A percentile compares a stretch with the other conserved stretches of the same genome.
Evolutionary conservation across 2,888 invertebrate species (phyloP).

Genomic region (Calliphora vomitoria): DNA sequence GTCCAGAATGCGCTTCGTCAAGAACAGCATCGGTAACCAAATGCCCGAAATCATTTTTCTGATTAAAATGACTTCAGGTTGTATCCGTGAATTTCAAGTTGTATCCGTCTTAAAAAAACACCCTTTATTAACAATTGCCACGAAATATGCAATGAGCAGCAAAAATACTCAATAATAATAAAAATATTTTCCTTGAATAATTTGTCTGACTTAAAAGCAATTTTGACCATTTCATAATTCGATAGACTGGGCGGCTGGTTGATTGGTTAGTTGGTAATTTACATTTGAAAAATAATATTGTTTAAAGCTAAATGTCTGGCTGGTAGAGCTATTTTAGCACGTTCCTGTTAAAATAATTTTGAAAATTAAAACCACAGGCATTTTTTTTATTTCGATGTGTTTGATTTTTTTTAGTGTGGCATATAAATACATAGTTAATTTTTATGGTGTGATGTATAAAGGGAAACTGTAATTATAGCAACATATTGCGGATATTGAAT

Average conservation of each 20-base stretch:
- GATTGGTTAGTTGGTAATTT: neutral
- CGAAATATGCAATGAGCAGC: constrained; percentile 31
- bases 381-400: constrained; percentile 11
- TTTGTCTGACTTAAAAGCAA: constrained; percentile 36
- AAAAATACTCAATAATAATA: constrained; percentile 33
- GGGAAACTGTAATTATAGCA: constrained; percentile 30
- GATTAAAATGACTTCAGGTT: too few relatives aligned
- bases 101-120: too few relatives aligned
- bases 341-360: constrained; percentile 29
- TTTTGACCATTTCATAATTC: constrained; percentile 15
- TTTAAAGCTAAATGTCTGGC: constrained; percentile 15
- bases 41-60: too few relatives aligned
- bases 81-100: too few relatives aligned
- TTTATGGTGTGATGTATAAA: constrained; percentile 9
- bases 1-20: too few relatives aligned
- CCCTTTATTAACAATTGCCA: constrained; percentile 29
- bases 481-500: neutral
- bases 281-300: constrained; percentile 15
- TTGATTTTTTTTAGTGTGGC: neutral
- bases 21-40: too few relatives aligned
- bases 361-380: constrained; percentile 50
- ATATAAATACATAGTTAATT: neutral
- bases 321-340: constrained; percentile 32
- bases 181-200: constrained; percentile 62
- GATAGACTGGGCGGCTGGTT: neutral